Base-by-base conservation (phyloP, 2,113 vertebrate species). In the Sceloporus undulatus region DNA sequence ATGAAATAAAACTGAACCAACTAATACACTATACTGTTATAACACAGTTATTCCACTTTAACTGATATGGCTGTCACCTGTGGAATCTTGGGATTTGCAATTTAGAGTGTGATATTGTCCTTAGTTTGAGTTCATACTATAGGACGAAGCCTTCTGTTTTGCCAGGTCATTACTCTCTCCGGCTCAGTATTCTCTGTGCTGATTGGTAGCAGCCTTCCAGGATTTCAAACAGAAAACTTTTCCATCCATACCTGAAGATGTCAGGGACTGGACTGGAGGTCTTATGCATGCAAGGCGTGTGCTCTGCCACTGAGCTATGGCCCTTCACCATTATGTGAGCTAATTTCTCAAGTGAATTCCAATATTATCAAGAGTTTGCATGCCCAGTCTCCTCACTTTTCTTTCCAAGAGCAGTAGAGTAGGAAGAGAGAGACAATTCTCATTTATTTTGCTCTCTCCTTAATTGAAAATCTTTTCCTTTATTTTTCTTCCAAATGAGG, bases 401-500 rank as follows among this genome's bases (percentile, higher is more conserved):
- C 81, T 90, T 54, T 77, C 90, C 88, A 84, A 92, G 59, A 56
- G 29, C 19, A 83, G 86, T 14, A 65, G 78, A 54, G 85, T 82
- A 79, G 90, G 89, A 94, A 92, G 91, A 92, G 29, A 88, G 89
- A 92, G 95, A 94, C 42, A 93, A 89, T 52, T 7, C 9, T 66
- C 94, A 65, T 95, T 91, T 93, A 86, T 88, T 92, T 91, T 91
- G 62, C 84, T 94, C 83, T 88, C 21, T 92, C 74, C 84, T 87
- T 95, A 95, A 92, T 87, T 88, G 66, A 80, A 68, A 74, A 70
- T 87, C 62, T 87, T 79, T 88, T 88, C 84, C 34, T 76, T 91
- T 87, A 68, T 84, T 90, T 34, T 90, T 88, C 79, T 90, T 92
- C 90, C 79, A 94, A 90, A 92, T 81, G 19, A 87, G 79, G 29